phyloP scores from a whole-genome alignment of 2,888 invertebrate genomes.

The Drosophila limbata region DNA sequence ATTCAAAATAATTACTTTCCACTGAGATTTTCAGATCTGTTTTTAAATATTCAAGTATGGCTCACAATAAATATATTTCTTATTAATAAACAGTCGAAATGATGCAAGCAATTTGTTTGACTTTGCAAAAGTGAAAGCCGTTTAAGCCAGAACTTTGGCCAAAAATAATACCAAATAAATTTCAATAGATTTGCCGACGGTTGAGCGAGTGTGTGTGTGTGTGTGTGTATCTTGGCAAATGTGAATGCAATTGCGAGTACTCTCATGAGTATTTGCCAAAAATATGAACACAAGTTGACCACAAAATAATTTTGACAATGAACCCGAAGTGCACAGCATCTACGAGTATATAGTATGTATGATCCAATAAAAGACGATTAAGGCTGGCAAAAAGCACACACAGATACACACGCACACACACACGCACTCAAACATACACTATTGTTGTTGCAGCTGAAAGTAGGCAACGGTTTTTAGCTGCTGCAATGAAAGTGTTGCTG shows the following conservation, averaged over 20 bases:
- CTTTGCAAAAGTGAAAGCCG: not conserved
- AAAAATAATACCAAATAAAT: conserved; percentile 40
- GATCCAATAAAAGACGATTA: conserved; percentile 57
- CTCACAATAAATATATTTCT: not conserved
- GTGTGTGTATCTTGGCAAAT: not conserved
- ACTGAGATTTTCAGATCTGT: not conserved
- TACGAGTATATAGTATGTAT: not conserved
- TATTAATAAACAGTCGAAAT: not conserved
- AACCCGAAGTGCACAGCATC: conserved; percentile 7
- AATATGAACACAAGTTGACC: conserved; percentile 80
- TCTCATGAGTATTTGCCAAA: conserved; percentile 47
- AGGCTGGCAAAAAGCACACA: conserved; percentile 16
- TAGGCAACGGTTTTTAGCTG: conserved; percentile 77
- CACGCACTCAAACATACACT: conserved; percentile 13
- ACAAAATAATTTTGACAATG: conserved; percentile 80
- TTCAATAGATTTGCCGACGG: conserved; percentile 32
- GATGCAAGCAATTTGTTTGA: conserved; percentile 1
- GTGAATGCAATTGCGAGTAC: not conserved
- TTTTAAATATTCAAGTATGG: too few species aligned
- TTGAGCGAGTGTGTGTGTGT: too few species aligned
- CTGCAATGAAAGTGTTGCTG: conserved; percentile 73
- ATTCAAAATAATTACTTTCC: not conserved
- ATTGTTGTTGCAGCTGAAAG: conserved; percentile 53
- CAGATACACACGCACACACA: conserved; percentile 5
- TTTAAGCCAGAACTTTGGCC: conserved; percentile 34